These are phyloP conservation scores for Mohoua ochrocephala DNA, from an alignment of 2,113 vertebrate species.

Conservation along the genomic window DNA sequence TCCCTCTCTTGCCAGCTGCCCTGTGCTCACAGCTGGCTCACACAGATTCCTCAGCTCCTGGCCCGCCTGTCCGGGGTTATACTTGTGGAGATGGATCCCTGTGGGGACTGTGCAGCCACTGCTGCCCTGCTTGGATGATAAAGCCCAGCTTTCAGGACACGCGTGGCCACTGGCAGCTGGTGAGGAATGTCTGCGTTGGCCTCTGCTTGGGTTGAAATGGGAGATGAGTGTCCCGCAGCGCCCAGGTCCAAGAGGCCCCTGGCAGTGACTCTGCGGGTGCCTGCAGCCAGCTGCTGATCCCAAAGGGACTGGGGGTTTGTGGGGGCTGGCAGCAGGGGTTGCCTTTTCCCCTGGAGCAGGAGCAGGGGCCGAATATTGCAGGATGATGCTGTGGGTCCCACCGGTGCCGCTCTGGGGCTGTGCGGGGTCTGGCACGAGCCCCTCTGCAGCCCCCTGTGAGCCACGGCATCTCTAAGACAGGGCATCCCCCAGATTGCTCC, in stretches of 20 bases:
- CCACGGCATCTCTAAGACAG: rapidly evolving
- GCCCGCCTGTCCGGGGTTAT: rapidly evolving
- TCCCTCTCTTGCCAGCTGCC: neutral
- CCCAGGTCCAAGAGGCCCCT: neutral
- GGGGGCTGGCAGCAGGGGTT: neutral
- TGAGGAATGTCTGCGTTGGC: rapidly evolving
- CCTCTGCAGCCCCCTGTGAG: neutral
- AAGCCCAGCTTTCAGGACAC: neutral
- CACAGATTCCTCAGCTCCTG: rapidly evolving
- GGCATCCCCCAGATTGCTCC: neutral
- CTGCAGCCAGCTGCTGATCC: neutral
- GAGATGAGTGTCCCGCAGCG: rapidly evolving
- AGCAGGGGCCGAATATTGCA: neutral
- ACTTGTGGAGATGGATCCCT: neutral
- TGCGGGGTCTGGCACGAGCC: rapidly evolving
- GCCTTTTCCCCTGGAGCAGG: rapidly evolving
- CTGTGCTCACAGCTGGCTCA: neutral
- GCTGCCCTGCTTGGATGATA: neutral
- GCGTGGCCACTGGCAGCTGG: rapidly evolving
- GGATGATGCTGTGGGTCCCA: neutral
- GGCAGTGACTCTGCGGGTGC: rapidly evolving
- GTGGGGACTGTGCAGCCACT: neutral
- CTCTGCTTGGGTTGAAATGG: rapidly evolving
- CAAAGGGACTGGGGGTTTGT: rapidly evolving
- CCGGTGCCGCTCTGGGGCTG: rapidly evolving